These are phyloP conservation scores for Ceyx margarethae DNA, from an alignment of 2,113 vertebrate genomes.

Conservation along the genomic window DNA sequence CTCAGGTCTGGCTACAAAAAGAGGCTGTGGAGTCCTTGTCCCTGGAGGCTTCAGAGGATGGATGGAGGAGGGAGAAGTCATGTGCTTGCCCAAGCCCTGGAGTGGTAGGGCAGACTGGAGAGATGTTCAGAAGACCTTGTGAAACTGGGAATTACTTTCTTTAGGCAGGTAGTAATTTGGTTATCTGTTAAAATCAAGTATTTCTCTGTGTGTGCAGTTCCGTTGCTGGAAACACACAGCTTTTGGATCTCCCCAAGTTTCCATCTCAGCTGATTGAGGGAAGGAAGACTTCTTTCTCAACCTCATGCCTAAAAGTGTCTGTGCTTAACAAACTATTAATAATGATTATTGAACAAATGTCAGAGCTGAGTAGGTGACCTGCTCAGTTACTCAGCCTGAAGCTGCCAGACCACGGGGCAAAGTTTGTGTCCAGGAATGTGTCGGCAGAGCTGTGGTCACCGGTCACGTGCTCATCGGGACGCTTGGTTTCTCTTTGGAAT, in stretches of 20 bases:
- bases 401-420: rapidly evolving
- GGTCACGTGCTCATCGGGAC: neutral
- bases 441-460: neutral
- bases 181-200: neutral
- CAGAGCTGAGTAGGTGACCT: rapidly evolving
- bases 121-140: neutral
- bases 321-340: neutral
- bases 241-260: neutral
- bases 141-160: neutral
- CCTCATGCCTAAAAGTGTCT: neutral
- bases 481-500: neutral
- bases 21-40: neutral
- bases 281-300: neutral
- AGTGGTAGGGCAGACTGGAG: neutral
- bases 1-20: neutral
- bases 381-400: neutral
- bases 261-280: neutral
- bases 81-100: neutral
- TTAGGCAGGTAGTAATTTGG: neutral
- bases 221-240: neutral
- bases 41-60: neutral
- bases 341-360: neutral
- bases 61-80: neutral
- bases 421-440: neutral
- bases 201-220: neutral